A percentile compares a stretch with the other conserved stretches of the same genome.
Evolutionary conservation across 2,888 invertebrate species (phyloP).

Genomic region (Mystacides longicornis): DNA sequence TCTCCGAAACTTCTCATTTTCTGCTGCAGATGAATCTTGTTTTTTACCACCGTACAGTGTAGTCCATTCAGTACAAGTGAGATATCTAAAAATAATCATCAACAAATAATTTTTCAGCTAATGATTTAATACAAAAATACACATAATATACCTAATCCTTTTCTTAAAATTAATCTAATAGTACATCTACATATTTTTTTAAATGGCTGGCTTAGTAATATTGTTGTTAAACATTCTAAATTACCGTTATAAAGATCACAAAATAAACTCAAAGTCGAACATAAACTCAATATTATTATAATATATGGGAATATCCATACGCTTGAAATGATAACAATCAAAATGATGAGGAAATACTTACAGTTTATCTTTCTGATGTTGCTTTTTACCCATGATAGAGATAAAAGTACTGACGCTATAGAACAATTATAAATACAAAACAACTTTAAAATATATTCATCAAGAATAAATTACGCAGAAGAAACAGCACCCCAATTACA

Average conservation of each 20-base stretch:
- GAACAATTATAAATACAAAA: background rate
- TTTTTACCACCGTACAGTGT: conserved; percentile 86
- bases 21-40: conserved; percentile 58
- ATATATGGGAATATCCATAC: background rate
- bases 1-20: conserved; percentile 78
- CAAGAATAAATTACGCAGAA: too few relatives aligned
- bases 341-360: conserved; percentile 39
- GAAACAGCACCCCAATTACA: too few relatives aligned
- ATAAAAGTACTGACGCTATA: background rate
- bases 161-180: background rate
- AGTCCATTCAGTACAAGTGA: conserved; percentile 84
- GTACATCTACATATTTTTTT: conserved; percentile 3
- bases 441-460: too few relatives aligned
- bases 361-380: conserved; percentile 94
- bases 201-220: conserved; percentile 16
- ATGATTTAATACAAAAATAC: background rate
- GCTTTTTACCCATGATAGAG: conserved; percentile 85
- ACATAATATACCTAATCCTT: background rate
- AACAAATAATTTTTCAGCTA: background rate
- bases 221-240: too few relatives aligned
- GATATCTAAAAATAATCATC: conserved; percentile 54
- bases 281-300: background rate
- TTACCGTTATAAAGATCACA: too few relatives aligned
- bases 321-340: too few relatives aligned
- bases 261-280: background rate